Base-by-base conservation (phyloP, 1,140 invertebrate genomes). In the Zaprionus ghesquierei region DNA sequence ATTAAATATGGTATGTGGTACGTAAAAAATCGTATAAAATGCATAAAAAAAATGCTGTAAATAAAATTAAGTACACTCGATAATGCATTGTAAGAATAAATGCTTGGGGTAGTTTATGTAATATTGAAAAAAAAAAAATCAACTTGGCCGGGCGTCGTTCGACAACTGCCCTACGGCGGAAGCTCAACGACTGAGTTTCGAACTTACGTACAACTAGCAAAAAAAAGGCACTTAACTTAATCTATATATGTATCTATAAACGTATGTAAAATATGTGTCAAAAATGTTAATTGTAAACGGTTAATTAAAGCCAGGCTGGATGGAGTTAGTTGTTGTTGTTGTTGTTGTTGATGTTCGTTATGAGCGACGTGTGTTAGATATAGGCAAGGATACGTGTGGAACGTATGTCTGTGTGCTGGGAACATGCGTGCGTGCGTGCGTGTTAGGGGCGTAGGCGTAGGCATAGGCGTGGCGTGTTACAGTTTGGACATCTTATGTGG, bases 161-260 rank as follows among this genome's bases (percentile, higher is more conserved):
- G 68, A 86, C 81, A 86, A 86, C 81, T 69, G 23, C 69, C 50
- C 44, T 70, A 56, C 65, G 46, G 54, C 58, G 81, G 81, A 85
- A 85, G 81, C 81, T 85, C 81, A 78, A 60, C 66, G 81, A 2
- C 77, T 81, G 81, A 85, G 81, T 72, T 86, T 86, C 69, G 44
- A 82, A 81, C 71, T 76, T 49, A 51, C 44, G 46, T 60, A 58
- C 12, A 69, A 56, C 61, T 50, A 41, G 25, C 38, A 33, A 56
- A 73, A 79, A 65, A 71, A 51, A 55, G 33, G 10, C 27, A 6
- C 33, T 29, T 56, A 69, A 31, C 3, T 23, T 18, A 54, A 56
- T 55, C 5, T 38, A 51, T 46, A 46, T 25, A 31, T 55, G 41
- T 46, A 22, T 46, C 9, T 46, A n/a, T 46, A 46, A 46, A 20